Evolutionary conservation across 1,140 invertebrate species (phyloP), one percentile per base, ranked within the genome.

Genomic region (Lysiphlebus fabarum): DNA sequence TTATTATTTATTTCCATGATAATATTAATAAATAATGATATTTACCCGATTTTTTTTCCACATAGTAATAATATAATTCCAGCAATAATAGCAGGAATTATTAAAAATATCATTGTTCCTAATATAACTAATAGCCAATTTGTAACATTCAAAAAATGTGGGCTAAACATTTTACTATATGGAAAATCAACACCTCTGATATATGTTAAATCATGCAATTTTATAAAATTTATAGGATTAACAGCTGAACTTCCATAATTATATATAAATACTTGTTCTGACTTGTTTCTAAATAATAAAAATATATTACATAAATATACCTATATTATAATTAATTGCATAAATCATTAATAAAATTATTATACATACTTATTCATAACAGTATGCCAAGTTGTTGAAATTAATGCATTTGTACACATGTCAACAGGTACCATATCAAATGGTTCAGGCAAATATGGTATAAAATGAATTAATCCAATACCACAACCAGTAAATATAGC

Each of bases 371-470:
- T 80, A 53, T 80, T 82, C 43, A 78, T 72, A 11, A 81, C 81
- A 2, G 86, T 83, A 64, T 87, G 82, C 80, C 85, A 86, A 0
- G 87, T 87, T 6, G 84, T 77, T 6, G 87, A 85, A 51, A 95
- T 85, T 53, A 95, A 77, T 37, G 87, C 82, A 75, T 92, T 94
- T 6, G 89, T 87, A 26, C 86, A 85, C 65, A 88, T 83, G 75
- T 96, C 93, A 1, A 90, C 91, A 0, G 93, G 93, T 40, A 95
- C 86, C 6, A 94, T 67, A 65, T 90, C 87, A 7, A 64, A 38
- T 10, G 34, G 44, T 12, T 44, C 48, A 7, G 57, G 11, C 34
- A 26, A 5, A 0, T 11, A 34, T 9, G 81, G 79, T 70, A 87
- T 81, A 42, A 81, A 83, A 61, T 86, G 84, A 17, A 92, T 69